Conservation (phyloP, 1,140 invertebrate genomes). For the Drosophila lacteicornis region DNA sequence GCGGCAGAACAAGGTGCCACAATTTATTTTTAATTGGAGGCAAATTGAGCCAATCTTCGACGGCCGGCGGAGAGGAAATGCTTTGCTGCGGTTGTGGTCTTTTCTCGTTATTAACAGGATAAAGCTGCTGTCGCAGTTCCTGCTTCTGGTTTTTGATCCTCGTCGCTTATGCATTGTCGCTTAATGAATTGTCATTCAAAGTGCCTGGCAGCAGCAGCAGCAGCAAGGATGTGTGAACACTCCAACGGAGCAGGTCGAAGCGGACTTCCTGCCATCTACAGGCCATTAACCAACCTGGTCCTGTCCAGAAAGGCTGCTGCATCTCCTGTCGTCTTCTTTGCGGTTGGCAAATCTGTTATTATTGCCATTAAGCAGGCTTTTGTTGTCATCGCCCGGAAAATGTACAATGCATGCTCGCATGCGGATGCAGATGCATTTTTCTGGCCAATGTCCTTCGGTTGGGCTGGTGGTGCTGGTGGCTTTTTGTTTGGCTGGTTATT, state of each 20-base stretch:
- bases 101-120: conserved; percentile 37
- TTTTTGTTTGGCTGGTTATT: conserved; percentile 15
- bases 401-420: neutral
- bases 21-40: conserved; percentile 57
- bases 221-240: conserved; percentile 38
- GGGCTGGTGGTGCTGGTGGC: neutral
- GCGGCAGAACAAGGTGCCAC: conserved; percentile 35
- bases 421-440: conserved; percentile 10
- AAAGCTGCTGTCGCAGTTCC: conserved; percentile 6
- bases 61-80: conserved; percentile 9
- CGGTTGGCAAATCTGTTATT: conserved; percentile 61
- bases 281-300: conserved; percentile 44
- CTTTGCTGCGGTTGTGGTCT: conserved; percentile 23
- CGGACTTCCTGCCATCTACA: conserved; percentile 26
- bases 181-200: conserved; percentile 61
- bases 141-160: neutral
- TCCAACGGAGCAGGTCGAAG: neutral
- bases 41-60: conserved; percentile 40
- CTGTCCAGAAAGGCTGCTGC: conserved; percentile 2
- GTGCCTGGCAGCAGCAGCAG: conserved; percentile 15
- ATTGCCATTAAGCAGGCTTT: conserved; percentile 60
- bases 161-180: conserved; percentile 40
- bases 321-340: conserved; percentile 39
- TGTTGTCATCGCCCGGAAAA: conserved; percentile 25
- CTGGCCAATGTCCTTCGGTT: conserved; percentile 16